These are phyloP conservation scores for Prolemur simus DNA, from an alignment of 2,113 vertebrate species.

Conservation along the genomic window DNA sequence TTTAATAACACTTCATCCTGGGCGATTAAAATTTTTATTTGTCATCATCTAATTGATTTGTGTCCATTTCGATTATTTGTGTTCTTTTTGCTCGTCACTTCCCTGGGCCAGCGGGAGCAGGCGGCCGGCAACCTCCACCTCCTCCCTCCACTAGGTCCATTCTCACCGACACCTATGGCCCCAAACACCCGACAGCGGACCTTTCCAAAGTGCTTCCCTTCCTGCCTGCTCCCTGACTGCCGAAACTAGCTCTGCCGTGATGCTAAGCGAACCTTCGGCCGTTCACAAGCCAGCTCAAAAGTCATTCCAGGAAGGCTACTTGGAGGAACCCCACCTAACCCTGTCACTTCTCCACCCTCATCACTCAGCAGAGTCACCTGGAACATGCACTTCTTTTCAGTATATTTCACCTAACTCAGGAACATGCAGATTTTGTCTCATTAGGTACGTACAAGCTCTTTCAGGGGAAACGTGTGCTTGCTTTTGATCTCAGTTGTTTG, in stretches of 20 bases:
- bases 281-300: background rate
- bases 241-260: background rate
- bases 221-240: background rate
- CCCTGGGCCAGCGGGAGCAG: background rate
- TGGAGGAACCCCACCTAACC: background rate
- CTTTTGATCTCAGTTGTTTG: background rate
- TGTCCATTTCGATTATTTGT: slow-evolving; percentile 50
- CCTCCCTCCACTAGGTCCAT: fast-evolving
- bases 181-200: background rate
- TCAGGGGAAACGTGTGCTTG: background rate
- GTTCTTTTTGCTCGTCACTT: background rate
- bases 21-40: slow-evolving; percentile 50
- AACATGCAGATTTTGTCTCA: background rate
- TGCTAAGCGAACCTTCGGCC: background rate
- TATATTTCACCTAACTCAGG: background rate
- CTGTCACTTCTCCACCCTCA: background rate
- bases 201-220: background rate
- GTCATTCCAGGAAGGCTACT: background rate
- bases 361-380: background rate
- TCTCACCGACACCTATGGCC: background rate
- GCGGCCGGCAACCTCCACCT: background rate
- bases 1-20: slow-evolving; percentile 53
- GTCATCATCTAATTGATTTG: slow-evolving; percentile 68
- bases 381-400: background rate
- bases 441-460: background rate